Conservation (phyloP, 1,140 invertebrate species). For the Oncopeltus fasciatus region DNA sequence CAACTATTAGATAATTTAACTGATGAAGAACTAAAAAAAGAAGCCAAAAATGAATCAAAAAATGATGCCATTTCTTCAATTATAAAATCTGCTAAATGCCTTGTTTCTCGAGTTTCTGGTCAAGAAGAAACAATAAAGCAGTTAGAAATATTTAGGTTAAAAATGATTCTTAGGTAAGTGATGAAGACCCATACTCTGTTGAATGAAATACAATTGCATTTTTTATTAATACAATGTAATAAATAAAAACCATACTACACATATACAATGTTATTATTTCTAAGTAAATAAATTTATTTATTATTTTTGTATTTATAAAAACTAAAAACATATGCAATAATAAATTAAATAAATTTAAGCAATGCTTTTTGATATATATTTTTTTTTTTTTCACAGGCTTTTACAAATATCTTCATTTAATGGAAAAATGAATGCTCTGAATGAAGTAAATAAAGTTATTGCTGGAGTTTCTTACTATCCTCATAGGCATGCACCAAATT, state of each 20-base stretch:
- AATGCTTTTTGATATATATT: not conserved
- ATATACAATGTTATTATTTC: too few species aligned
- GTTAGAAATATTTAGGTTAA: conserved; percentile 87
- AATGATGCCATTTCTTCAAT: conserved; percentile 83
- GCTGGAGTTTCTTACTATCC: conserved; percentile 78
- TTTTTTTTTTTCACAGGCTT: conserved; percentile 39
- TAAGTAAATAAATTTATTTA: not conserved
- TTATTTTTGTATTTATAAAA: not conserved
- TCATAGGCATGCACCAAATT: conserved; percentile 39
- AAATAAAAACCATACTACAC: too few species aligned
- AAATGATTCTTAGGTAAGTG: conserved; percentile 72
- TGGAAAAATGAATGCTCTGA: conserved; percentile 97
- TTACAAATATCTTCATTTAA: conserved; percentile 96
- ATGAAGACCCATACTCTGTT: too few species aligned
- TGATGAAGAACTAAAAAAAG: conserved; percentile 93
- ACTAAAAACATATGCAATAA: too few species aligned
- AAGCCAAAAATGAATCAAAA: conserved; percentile 89
- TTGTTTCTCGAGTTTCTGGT: conserved; percentile 61
- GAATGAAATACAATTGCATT: too few species aligned
- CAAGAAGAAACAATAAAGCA: conserved; percentile 74
- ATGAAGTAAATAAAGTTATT: conserved; percentile 97
- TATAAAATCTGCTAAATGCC: conserved; percentile 75
- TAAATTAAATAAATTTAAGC: too few species aligned
- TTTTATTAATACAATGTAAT: too few species aligned
- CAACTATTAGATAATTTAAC: conserved; percentile 82